Conservation (phyloP, 2,888 invertebrate genomes). For the Drosophila meridionalis region DNA sequence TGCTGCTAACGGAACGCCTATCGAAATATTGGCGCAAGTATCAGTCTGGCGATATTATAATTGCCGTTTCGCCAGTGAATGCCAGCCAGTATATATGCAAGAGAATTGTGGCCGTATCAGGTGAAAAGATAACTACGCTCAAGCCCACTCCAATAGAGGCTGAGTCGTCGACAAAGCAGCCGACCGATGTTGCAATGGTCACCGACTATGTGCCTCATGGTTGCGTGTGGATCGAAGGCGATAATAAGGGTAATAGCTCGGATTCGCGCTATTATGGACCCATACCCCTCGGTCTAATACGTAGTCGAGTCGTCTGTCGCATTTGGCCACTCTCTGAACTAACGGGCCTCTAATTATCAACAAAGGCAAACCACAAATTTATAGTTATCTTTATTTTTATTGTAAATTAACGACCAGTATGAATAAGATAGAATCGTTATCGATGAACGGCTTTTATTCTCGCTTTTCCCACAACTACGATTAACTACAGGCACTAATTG, state of each 20-base stretch:
- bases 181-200: constrained; percentile 30
- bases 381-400: constrained; percentile 25
- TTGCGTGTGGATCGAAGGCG: constrained; percentile 96
- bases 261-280: constrained; percentile 96
- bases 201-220: constrained; percentile 90
- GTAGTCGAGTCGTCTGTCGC: constrained; percentile 92
- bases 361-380: constrained; percentile 18
- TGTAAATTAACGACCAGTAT: constrained; percentile 34
- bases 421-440: constrained; percentile 21
- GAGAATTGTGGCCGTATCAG: constrained; percentile 91
- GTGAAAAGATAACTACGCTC: constrained; percentile 86
- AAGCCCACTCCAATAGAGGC: constrained; percentile 56
- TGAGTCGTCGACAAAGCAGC: constrained; percentile 27
- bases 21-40: constrained; percentile 87
- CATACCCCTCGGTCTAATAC: constrained; percentile 93
- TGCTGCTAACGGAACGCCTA: constrained; percentile 93
- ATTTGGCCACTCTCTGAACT: constrained; percentile 89
- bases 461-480: not conserved
- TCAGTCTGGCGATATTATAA: constrained; percentile 93
- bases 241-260: constrained; percentile 92
- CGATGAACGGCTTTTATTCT: not conserved
- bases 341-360: constrained; percentile 35
- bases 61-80: constrained; percentile 92
- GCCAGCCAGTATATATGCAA: constrained; percentile 94
- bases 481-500: not conserved